Percentiles rank a stretch among this genome's conserved stretches.
Conservation (phyloP, 2,113 vertebrate genomes). For the Crotalus helleri region DNA sequence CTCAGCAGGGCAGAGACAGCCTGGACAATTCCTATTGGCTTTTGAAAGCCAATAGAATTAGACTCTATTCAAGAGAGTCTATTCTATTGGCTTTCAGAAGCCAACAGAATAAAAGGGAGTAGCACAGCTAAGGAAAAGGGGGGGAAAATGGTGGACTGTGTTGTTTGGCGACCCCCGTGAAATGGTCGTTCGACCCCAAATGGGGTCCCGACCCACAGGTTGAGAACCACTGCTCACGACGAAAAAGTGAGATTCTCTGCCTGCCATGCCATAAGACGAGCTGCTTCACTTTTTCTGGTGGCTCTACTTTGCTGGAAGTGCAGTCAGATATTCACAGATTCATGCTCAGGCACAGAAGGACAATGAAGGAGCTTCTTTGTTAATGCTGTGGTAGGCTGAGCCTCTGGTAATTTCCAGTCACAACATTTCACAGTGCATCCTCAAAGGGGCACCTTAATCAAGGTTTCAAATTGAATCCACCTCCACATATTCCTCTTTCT, state of each 20-base stretch:
- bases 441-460: background rate
- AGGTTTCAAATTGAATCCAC: background rate
- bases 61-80: no score
- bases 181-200: no score
- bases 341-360: background rate
- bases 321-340: background rate
- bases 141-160: no score
- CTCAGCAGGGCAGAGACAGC: no score
- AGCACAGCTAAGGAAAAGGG: no score
- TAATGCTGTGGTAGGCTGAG: background rate
- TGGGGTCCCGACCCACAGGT: no score
- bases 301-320: background rate
- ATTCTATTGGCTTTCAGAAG: no score
- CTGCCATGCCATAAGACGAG: background rate
- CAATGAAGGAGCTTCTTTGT: background rate
- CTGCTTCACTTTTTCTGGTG: background rate
- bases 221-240: background rate
- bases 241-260: background rate
- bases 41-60: no score
- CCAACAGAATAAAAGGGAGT: no score
- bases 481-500: background rate
- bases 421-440: background rate
- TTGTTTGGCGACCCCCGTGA: no score
- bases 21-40: no score
- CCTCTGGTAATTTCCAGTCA: background rate